phyloP scores from a whole-genome alignment of 2,113 vertebrate genomes.

The Hydrolagus affinis region DNA sequence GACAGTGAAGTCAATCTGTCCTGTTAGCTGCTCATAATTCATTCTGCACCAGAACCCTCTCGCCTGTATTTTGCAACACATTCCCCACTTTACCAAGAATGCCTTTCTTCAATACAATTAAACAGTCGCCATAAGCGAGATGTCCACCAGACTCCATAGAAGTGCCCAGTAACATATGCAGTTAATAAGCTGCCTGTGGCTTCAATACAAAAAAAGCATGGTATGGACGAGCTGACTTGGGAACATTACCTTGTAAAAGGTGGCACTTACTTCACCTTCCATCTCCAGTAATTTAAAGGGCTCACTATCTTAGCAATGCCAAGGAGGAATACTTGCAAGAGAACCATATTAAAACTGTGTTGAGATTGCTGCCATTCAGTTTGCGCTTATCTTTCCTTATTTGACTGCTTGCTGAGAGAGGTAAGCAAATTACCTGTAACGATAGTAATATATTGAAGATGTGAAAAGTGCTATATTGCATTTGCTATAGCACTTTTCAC shows the following conservation, averaged over 20 bases:
- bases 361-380: too few species aligned
- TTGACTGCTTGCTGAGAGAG: too few species aligned
- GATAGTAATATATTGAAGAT: too few species aligned
- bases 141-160: background rate
- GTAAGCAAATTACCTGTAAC: too few species aligned
- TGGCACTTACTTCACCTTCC: background rate
- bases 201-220: background rate
- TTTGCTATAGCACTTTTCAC: too few species aligned
- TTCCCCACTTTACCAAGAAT: background rate
- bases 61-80: background rate
- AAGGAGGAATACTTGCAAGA: too few species aligned
- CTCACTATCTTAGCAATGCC: too few species aligned
- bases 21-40: background rate
- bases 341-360: too few species aligned
- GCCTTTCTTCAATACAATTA: background rate
- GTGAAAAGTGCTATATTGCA: too few species aligned
- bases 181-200: background rate
- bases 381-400: too few species aligned
- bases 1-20: too few species aligned
- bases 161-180: background rate
- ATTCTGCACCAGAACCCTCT: background rate
- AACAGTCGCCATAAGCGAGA: background rate
- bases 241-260: background rate
- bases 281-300: background rate
- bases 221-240: background rate